Evolutionary conservation across 2,113 vertebrate species (phyloP), one percentile per base, ranked within the genome.

Genomic region (Myotis davidii): DNA sequence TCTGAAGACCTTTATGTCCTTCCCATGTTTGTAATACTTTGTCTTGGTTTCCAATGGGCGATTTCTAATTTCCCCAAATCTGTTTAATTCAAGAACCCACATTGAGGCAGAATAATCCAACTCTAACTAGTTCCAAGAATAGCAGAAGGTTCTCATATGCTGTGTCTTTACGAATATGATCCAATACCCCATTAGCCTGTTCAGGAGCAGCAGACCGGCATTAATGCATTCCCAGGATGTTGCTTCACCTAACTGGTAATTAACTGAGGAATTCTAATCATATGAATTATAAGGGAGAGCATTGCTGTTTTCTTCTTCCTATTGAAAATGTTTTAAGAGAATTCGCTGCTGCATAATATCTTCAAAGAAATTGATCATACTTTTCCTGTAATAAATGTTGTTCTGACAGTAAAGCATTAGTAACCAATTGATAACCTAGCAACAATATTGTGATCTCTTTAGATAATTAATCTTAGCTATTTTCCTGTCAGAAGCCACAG

Each of bases 381-480:
- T 98, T 98, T 98, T 97, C 96, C 86, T 95, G 97, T 98, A 98
- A 98, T 98, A 98, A 98, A 98, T 97, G 97, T 79, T 96, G 74
- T 94, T 97, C 96, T 98, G 98, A 98, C 98, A 98, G 97, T 97
- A 97, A 98, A 97, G 96, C 97, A 85, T 98, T 98, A 98, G 98
- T 95, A 98, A 97, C 97, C 98, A 98, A 98, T 98, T 98, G 98
- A 98, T 97, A 98, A 98, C 98, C 98, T 97, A 98, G 98, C 97
- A 98, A 98, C 98, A 98, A 96, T 98, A 98, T 99, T 98, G 98
- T 99, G 98, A 98, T 98, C 98, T 97, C 96, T 98, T 98, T 97
- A 98, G 98, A 98, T 98, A 98, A 98, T 98, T 98, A 99, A 98
- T 99, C 98, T 98, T 98, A 87, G 96, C 97, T 98, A 98, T 98